Evolutionary conservation across 2,797 vertebrate genomes (phyloP), one percentile per base, ranked within the genome.

Genomic region (Macroramphosus scolopax): DNA sequence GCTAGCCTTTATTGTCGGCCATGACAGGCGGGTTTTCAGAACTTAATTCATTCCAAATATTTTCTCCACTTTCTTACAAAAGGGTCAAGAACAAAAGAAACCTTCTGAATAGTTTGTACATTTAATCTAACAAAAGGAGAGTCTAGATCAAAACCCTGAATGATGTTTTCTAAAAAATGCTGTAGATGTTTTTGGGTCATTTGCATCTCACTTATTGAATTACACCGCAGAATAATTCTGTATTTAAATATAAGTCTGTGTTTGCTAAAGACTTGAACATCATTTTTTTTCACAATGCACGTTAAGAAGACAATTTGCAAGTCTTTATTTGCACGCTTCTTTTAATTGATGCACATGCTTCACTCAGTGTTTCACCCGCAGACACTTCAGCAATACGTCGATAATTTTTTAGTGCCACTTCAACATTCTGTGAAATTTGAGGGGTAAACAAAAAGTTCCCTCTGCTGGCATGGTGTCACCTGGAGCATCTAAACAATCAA

Each of bases 401-500:
- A 81, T 80, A 73, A 44, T 63, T 68, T 69, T 88, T 89, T 87
- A 85, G 78, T 81, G 82, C 81, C 68, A 67, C 70, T 72, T 83
- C 78, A 88, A 86, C 86, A 83, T 88, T 82, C 78, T 81, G 81
- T 91, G 88, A 89, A 91, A 91, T 92, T 89, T 91, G 87, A 88
- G 87, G 62, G 80, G 89, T 85, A 91, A 92, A 91, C 86, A 91
- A 75, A n/a, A 81, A 84, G 80, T 86, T 80, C 81, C 79, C 88
- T 89, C 88, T 69, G 38, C 81, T 84, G 87, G 74, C 88, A 74
- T 59, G 68, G 76, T 82, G 86, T 87, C 87, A 88, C 81, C 87
- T 76, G 64, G 79, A 87, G 82, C 88, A 87, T 89, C 89, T 91
- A 91, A 92, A 92, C 91, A 92, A 92, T 92, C 90, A 86, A 92